phyloP scores from a whole-genome alignment of 2,888 invertebrate genomes.

The Spodoptera picta region DNA sequence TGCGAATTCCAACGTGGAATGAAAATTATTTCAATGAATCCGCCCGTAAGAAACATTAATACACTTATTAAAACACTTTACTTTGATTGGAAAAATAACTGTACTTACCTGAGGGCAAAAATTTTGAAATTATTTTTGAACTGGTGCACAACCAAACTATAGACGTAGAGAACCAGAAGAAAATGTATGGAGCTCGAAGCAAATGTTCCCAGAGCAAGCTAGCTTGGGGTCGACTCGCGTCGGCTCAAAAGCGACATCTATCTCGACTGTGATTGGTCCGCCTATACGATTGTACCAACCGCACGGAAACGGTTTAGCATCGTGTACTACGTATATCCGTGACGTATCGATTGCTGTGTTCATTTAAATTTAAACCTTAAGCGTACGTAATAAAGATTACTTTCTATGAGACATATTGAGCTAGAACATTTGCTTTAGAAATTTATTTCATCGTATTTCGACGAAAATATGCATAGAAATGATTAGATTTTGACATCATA shows the following conservation, averaged over 20 bases:
- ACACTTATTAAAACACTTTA: conserved; percentile 74
- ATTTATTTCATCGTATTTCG: conserved; percentile 73
- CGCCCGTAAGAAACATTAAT: conserved; percentile 70
- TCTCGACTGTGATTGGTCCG: conserved; percentile 77
- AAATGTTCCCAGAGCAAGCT: conserved; percentile 86
- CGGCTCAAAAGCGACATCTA: conserved; percentile 84
- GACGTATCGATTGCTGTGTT: conserved; percentile 63
- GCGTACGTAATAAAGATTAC: rapidly evolving
- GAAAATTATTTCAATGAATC: conserved; percentile 76
- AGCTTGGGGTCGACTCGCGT: conserved; percentile 87
- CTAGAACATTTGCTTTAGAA: conserved; percentile 82
- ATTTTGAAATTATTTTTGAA: conserved; percentile 88
- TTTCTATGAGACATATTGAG: conserved; percentile 51
- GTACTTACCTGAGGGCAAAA: conserved; percentile 88
- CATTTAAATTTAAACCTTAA: conserved; percentile 65
- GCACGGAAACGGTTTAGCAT: conserved; percentile 64
- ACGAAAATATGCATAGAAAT: conserved; percentile 66
- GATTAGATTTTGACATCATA: conserved; percentile 60
- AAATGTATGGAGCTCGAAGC: conserved; percentile 89
- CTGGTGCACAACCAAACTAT: conserved; percentile 88
- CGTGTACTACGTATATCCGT: conserved; percentile 87
- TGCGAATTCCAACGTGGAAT: conserved; percentile 88
- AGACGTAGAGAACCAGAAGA: conserved; percentile 89
- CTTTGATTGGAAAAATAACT: conserved; percentile 78
- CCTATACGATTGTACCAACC: conserved; percentile 76